Conservation (phyloP, 2,113 vertebrate genomes). For the Poecile atricapillus region DNA sequence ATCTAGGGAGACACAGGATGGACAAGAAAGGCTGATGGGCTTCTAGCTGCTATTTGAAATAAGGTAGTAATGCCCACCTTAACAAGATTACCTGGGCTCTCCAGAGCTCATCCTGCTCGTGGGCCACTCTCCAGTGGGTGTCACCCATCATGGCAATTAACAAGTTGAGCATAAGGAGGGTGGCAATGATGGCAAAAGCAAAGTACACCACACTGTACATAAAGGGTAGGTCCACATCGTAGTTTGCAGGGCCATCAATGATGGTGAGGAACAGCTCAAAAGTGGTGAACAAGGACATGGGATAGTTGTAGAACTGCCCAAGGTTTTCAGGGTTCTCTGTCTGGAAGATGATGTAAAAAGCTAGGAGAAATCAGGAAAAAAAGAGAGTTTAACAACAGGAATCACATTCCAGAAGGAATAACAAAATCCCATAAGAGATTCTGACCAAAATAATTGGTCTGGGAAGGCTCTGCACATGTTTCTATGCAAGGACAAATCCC, state of each 20-base stretch:
- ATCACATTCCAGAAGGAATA: background rate
- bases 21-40: background rate
- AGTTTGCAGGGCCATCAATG: slow-evolving; percentile 90
- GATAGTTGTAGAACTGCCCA: slow-evolving; percentile 83
- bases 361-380: slow-evolving; percentile 54
- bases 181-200: slow-evolving; percentile 85
- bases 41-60: background rate
- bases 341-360: slow-evolving; percentile 90
- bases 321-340: slow-evolving; percentile 80
- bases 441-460: background rate
- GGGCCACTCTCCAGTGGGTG: slow-evolving; percentile 91
- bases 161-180: slow-evolving; percentile 88
- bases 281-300: slow-evolving; percentile 85
- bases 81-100: slow-evolving; percentile 75
- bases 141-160: slow-evolving; percentile 97
- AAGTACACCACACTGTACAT: slow-evolving; percentile 83
- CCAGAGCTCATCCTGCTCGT: slow-evolving; percentile 83
- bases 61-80: background rate
- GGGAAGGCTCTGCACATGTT: background rate
- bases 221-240: slow-evolving; percentile 79
- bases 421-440: background rate
- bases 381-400: background rate
- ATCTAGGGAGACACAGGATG: background rate
- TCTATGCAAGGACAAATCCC: background rate
- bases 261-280: slow-evolving; percentile 91